Conservation (phyloP, 2,888 invertebrate genomes). For the Zonitis immaculata region DNA sequence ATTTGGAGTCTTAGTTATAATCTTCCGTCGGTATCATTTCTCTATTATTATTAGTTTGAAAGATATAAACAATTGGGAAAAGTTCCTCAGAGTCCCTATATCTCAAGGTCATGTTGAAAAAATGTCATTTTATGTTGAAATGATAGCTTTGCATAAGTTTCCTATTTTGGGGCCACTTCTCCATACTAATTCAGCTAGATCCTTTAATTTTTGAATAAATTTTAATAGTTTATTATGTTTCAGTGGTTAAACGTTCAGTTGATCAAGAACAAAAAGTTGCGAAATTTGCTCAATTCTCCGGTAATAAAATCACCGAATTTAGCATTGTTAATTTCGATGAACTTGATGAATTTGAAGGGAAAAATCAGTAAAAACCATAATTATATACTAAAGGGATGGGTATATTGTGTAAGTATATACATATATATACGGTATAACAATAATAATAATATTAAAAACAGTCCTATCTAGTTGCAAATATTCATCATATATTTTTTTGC, state of each 20-base stretch:
- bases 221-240: constrained; percentile 21
- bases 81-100: too few relatives aligned
- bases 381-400: background rate
- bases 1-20: too few relatives aligned
- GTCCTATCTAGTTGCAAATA: constrained; percentile 14
- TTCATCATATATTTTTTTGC: background rate
- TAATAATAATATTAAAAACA: background rate
- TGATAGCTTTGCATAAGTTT: too few relatives aligned
- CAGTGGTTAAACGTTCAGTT: constrained; percentile 46
- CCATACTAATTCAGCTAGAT: too few relatives aligned
- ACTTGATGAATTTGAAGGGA: constrained; percentile 51
- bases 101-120: too few relatives aligned
- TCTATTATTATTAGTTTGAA: too few relatives aligned
- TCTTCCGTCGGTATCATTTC: too few relatives aligned
- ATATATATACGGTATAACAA: background rate
- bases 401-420: background rate
- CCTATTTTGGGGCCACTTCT: too few relatives aligned
- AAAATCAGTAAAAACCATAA: constrained; percentile 1
- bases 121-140: too few relatives aligned
- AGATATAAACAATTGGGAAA: too few relatives aligned
- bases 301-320: constrained; percentile 68
- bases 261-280: constrained; percentile 49
- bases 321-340: constrained; percentile 68
- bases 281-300: constrained; percentile 73
- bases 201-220: too few relatives aligned